phyloP scores from a whole-genome alignment of 2,113 vertebrate species.

The Excalfactoria chinensis region DNA sequence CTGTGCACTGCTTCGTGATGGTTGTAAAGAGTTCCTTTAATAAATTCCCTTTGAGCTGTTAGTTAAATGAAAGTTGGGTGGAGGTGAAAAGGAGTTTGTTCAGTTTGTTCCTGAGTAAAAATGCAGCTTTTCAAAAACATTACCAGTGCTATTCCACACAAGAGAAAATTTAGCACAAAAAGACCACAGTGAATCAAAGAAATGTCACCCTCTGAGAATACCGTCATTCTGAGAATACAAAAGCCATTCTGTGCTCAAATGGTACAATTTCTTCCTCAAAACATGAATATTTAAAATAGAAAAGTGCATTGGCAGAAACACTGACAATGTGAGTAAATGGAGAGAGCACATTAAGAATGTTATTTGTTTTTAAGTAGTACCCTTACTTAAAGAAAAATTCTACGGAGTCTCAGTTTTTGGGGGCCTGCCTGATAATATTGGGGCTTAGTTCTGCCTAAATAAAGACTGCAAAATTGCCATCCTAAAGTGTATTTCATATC shows the following conservation, averaged over 20 bases:
- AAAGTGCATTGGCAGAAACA: neutral
- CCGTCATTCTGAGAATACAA: neutral
- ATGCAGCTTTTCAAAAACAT: neutral
- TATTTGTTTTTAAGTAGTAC: neutral
- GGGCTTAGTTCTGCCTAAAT: neutral
- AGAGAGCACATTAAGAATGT: neutral
- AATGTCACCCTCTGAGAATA: neutral
- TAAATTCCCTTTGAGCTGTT: neutral
- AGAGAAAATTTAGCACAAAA: neutral
- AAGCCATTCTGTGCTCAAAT: neutral
- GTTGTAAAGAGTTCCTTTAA: neutral
- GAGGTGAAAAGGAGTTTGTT: neutral
- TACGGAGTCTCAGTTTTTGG: neutral
- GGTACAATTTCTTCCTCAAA: neutral
- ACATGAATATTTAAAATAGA: neutral
- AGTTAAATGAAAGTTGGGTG: neutral
- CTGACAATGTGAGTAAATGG: neutral
- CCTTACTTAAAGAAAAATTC: neutral
- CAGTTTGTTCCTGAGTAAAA: neutral
- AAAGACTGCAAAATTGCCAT: neutral
- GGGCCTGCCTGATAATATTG: neutral
- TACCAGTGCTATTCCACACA: neutral
- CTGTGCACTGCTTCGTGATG: neutral
- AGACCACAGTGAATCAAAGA: neutral
- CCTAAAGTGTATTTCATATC: neutral